phyloP scores from a whole-genome alignment of 2,888 invertebrate species.

The Protophormia terraenovae region DNA sequence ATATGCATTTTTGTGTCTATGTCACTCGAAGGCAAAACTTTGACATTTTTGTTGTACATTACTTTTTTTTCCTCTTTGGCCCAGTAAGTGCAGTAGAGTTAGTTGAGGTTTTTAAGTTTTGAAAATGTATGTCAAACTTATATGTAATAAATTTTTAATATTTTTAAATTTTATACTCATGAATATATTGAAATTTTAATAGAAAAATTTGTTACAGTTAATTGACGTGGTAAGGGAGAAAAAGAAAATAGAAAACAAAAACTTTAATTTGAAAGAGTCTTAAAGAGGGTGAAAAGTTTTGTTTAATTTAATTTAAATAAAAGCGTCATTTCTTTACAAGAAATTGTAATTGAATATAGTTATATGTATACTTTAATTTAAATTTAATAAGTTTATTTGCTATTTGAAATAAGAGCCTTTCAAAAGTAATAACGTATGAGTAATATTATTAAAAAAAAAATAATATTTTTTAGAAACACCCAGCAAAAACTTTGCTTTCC shows the following conservation, averaged over 20 bases:
- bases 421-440: no score
- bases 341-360: no score
- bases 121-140: no score
- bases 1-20: constrained; percentile 21
- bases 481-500: no score
- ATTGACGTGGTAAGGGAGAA: neutral
- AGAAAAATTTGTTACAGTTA: constrained; percentile 10
- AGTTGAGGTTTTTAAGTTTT: neutral
- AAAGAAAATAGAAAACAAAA: no score
- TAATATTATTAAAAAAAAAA: no score
- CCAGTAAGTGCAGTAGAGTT: neutral
- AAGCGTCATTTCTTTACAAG: neutral
- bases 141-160: neutral
- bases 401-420: no score
- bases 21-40: constrained; percentile 23
- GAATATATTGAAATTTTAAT: constrained; percentile 3
- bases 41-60: neutral
- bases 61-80: neutral
- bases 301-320: neutral
- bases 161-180: neutral
- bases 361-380: no score
- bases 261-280: no score
- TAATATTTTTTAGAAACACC: no score
- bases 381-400: no score
- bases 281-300: neutral